Evolutionary conservation across 2,113 vertebrate species (phyloP).

Genomic region (Otocyon megalotis): DNA sequence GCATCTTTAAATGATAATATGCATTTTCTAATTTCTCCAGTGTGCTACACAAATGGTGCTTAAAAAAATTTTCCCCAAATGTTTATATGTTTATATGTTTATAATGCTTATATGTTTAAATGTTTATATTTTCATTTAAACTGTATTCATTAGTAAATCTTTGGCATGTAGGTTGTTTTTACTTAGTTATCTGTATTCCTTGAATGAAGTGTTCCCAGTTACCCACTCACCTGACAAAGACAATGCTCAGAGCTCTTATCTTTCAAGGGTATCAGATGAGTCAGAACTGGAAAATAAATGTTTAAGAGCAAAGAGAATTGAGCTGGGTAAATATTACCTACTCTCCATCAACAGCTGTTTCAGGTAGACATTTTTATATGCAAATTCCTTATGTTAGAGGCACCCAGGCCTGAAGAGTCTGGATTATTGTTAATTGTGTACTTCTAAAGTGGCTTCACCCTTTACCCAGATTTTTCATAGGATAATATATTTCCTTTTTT

Average conservation of each 20-base stretch:
- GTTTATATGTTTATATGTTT: too few species aligned
- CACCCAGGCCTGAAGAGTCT: neutral
- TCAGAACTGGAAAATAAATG: neutral
- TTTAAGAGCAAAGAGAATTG: neutral
- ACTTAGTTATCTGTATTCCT: neutral
- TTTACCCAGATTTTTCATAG: neutral
- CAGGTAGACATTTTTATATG: neutral
- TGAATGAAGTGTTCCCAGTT: neutral
- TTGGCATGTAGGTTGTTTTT: neutral
- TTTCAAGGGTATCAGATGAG: neutral
- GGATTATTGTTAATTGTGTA: neutral
- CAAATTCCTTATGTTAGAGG: neutral
- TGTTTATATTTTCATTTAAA: constrained; percentile 30
- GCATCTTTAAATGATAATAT: neutral
- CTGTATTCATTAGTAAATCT: neutral
- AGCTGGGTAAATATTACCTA: neutral
- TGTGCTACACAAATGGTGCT: neutral
- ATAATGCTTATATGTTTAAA: too few species aligned
- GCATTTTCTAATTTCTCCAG: neutral
- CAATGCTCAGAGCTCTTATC: neutral
- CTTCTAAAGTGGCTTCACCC: neutral
- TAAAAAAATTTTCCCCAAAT: neutral
- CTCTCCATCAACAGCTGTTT: neutral
- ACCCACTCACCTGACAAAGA: neutral
- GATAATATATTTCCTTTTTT: neutral